A percentile compares a stretch with the other conserved stretches of the same genome.
phyloP scores from a whole-genome alignment of 2,113 vertebrate species.

The Erythrocercus mccallii region DNA sequence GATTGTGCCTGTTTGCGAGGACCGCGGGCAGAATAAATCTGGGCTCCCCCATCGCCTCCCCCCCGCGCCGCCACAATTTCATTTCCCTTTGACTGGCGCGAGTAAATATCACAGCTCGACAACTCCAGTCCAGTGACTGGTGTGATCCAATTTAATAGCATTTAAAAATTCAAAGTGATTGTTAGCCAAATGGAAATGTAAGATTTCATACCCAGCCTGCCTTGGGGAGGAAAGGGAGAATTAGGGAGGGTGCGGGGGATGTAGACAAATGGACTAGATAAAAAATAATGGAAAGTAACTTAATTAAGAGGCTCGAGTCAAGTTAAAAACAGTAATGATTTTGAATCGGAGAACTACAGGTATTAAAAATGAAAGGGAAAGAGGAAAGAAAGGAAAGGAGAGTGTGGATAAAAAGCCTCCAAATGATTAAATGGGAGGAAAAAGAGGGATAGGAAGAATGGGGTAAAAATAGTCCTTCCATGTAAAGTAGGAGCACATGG shows the following conservation, averaged over 20 bases:
- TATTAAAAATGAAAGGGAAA: constrained; percentile 19
- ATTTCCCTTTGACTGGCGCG: constrained; percentile 63
- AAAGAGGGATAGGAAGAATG: constrained; percentile 26
- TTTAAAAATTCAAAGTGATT: constrained; percentile 71
- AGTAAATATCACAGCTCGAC: constrained; percentile 74
- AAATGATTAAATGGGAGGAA: constrained; percentile 54
- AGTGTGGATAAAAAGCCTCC: constrained; percentile 18
- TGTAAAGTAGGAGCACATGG: constrained; percentile 1
- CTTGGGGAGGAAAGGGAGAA: constrained; percentile 47
- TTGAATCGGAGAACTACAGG: constrained; percentile 19
- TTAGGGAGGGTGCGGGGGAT: constrained; percentile 40
- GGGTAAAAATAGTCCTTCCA: neutral
- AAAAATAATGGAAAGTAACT: constrained; percentile 71
- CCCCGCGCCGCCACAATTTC: constrained; percentile 16
- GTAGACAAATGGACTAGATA: constrained; percentile 70
- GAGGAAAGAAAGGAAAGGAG: neutral
- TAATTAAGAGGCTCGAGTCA: constrained; percentile 62
- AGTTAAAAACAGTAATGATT: constrained; percentile 59
- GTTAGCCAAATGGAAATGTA: constrained; percentile 69
- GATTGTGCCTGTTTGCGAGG: constrained; percentile 65
- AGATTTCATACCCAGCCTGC: constrained; percentile 66
- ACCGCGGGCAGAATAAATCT: constrained; percentile 50
- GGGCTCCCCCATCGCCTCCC: neutral
- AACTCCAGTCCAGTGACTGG: constrained; percentile 65
- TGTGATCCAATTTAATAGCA: constrained; percentile 75